Evolutionary conservation across 2,888 invertebrate genomes (phyloP).

Genomic region (Malacosoma neustria): DNA sequence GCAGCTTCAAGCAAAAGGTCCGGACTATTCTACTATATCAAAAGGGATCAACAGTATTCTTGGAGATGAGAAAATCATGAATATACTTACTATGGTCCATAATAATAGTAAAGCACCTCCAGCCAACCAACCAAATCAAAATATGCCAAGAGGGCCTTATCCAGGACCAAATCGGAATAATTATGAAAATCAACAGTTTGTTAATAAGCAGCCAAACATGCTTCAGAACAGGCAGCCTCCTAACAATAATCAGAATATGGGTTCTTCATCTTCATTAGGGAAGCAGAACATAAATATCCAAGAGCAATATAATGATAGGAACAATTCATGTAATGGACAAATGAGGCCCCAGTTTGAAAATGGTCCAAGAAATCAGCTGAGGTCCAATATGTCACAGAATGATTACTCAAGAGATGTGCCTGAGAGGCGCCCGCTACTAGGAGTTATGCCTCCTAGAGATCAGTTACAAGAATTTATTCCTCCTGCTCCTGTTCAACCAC

Average conservation of each 20-base stretch:
- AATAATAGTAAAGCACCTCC: slow-evolving; percentile 16
- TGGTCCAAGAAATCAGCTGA: slow-evolving; percentile 10
- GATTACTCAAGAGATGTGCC: slow-evolving; percentile 18
- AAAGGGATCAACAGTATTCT: slow-evolving; percentile 77
- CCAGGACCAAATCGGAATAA: not conserved
- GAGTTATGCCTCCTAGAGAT: slow-evolving; percentile 7
- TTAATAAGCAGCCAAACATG: slow-evolving; percentile 7
- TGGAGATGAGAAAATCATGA: slow-evolving; percentile 77
- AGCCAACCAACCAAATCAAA: slow-evolving; percentile 3
- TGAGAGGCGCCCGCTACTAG: slow-evolving; percentile 15
- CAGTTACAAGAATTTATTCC: slow-evolving; percentile 10
- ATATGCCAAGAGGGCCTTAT: slow-evolving; percentile 1
- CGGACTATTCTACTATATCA: slow-evolving; percentile 76
- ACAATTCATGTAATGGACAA: slow-evolving; percentile 21
- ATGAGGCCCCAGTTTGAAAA: slow-evolving; percentile 1
- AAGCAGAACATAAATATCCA: not conserved
- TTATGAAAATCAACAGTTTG: slow-evolving; percentile 6
- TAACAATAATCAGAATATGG: not conserved
- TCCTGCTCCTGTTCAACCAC: slow-evolving; percentile 3
- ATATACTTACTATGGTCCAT: slow-evolving; percentile 69
- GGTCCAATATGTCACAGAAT: slow-evolving; percentile 21
- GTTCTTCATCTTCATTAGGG: not conserved
- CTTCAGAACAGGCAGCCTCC: not conserved
- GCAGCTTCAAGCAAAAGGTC: slow-evolving; percentile 20
- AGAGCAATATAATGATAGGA: slow-evolving; percentile 30